These are phyloP conservation scores for Trissoscelio sp. DNA, from an alignment of 2,888 invertebrate genomes.

Conservation along the genomic window DNA sequence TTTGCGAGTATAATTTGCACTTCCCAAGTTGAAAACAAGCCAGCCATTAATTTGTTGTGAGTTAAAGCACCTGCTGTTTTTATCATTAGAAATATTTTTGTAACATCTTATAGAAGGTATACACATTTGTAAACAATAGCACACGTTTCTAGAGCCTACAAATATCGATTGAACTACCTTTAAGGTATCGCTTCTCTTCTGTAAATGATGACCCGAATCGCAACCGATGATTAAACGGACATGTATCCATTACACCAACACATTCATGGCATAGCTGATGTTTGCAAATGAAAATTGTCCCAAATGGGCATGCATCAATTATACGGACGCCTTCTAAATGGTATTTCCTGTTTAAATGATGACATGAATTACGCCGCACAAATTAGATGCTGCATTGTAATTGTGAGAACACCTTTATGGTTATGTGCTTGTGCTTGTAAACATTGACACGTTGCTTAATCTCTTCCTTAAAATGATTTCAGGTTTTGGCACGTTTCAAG, in stretches of 20 bases:
- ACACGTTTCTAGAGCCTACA: background rate
- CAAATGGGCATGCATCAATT: constrained; percentile 30
- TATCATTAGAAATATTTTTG: background rate
- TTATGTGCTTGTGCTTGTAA: background rate
- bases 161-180: constrained; percentile 15
- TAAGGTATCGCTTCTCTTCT: constrained; percentile 22
- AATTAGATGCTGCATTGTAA: constrained; percentile 15
- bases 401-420: constrained; percentile 2
- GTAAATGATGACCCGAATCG: constrained; percentile 21
- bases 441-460: background rate
- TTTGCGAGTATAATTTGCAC: too few relatives aligned
- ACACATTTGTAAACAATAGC: constrained; percentile 31
- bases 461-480: too few relatives aligned
- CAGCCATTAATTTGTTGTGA: background rate
- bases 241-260: constrained; percentile 11
- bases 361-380: constrained; percentile 4
- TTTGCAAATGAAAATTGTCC: constrained; percentile 28
- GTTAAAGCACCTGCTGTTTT: background rate
- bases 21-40: background rate
- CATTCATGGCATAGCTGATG: background rate
- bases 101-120: background rate
- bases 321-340: constrained; percentile 24
- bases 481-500: too few relatives aligned
- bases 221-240: constrained; percentile 19
- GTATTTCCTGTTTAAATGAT: constrained; percentile 26